Conservation (phyloP, 2,113 vertebrate species). For the Pseudonaja textilis region DNA sequence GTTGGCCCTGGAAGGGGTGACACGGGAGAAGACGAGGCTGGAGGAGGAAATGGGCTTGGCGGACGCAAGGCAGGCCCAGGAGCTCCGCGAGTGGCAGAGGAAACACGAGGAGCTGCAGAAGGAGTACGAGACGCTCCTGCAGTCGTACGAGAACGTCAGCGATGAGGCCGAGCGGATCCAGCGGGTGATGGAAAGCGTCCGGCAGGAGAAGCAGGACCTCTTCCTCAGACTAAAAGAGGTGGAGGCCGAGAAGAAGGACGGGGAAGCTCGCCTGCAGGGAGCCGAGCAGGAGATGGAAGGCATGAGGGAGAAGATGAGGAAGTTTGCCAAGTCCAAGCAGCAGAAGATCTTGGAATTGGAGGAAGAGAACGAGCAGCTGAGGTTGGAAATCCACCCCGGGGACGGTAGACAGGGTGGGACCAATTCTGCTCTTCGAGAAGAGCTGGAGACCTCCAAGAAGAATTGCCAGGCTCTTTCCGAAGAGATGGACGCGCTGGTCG, state of each 20-base stretch:
- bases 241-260: slow-evolving; percentile 77
- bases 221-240: slow-evolving; percentile 70
- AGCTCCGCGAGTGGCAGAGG: slow-evolving; percentile 77
- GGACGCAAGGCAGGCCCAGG: slow-evolving; percentile 67
- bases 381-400: slow-evolving; percentile 53
- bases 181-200: slow-evolving; percentile 79
- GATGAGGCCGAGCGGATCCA: slow-evolving; percentile 88
- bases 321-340: slow-evolving; percentile 94
- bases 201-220: slow-evolving; percentile 88
- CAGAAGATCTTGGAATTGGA: slow-evolving; percentile 93
- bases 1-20: slow-evolving; percentile 75
- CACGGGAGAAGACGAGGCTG: slow-evolving; percentile 80
- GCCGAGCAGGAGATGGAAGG: slow-evolving; percentile 81
- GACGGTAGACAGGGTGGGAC: slow-evolving; percentile 26
- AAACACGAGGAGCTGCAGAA: slow-evolving; percentile 84
- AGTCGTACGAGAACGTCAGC: slow-evolving; percentile 94
- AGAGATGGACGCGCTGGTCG: slow-evolving; percentile 56
- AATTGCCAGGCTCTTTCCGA: slow-evolving; percentile 58
- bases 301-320: slow-evolving; percentile 96
- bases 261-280: slow-evolving; percentile 78
- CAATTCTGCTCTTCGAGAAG: slow-evolving; percentile 55
- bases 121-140: slow-evolving; percentile 92
- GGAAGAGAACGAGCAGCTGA: slow-evolving; percentile 90
- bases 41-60: slow-evolving; percentile 74
- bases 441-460: slow-evolving; percentile 56